Conservation (phyloP, 2,113 vertebrate genomes). For the Scopus umbretta region DNA sequence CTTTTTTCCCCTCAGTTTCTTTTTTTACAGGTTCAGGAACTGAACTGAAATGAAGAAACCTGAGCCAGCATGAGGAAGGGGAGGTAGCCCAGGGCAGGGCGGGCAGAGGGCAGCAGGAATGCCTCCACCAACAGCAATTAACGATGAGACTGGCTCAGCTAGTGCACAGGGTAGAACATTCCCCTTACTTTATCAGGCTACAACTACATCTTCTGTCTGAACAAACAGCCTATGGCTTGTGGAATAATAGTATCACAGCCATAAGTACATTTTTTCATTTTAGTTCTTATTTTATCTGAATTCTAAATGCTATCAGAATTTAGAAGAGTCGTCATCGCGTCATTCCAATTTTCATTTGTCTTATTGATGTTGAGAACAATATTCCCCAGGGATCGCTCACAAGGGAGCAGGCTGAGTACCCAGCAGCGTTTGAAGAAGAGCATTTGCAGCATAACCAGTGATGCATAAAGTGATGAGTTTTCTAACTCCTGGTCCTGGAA, state of each 20-base stretch:
- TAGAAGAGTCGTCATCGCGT: not conserved
- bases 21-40: not conserved
- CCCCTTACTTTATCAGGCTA: not conserved
- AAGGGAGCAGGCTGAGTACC: not conserved
- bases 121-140: not conserved
- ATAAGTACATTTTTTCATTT: not conserved
- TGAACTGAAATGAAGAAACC: not conserved
- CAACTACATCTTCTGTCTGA: not conserved
- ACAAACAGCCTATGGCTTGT: not conserved
- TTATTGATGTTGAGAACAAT: not conserved
- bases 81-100: not conserved
- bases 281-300: not conserved
- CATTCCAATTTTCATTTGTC: not conserved
- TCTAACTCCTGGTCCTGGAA: not conserved
- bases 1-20: not conserved
- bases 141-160: not conserved
- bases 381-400: not conserved
- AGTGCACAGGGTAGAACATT: not conserved
- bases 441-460: not conserved
- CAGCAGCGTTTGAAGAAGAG: not conserved
- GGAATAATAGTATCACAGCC: not conserved
- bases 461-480: not conserved
- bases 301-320: not conserved
- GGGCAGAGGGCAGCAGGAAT: not conserved
- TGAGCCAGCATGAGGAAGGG: not conserved